A percentile compares a stretch with the other conserved stretches of the same genome.
phyloP scores from a whole-genome alignment of 2,797 vertebrate species.

The Rhinophrynus dorsalis region DNA sequence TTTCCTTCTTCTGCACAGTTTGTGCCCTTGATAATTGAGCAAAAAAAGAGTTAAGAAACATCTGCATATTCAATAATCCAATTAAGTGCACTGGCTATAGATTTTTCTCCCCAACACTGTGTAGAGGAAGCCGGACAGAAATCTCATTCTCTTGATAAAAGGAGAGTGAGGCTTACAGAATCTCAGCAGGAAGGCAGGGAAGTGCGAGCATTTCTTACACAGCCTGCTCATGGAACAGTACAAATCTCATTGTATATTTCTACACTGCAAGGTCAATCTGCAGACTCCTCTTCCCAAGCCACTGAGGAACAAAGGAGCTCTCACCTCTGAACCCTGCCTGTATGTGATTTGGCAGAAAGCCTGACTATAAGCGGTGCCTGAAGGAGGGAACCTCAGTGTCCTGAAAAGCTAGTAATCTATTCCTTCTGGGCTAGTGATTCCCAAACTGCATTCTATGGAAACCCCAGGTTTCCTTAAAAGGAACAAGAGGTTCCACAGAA shows the following conservation, averaged over 20 bases:
- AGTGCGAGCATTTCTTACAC: conserved; percentile 23
- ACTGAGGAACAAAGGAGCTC: conserved; percentile 26
- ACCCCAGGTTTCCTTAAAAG: too few relatives aligned
- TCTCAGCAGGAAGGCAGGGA: conserved; percentile 33
- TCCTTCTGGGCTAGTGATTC: too few relatives aligned
- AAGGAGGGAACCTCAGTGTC: conserved; percentile 2
- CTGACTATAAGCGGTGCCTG: background rate
- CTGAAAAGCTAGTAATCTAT: too few relatives aligned
- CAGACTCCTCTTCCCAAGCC: conserved; percentile 35
- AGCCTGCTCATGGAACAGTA: conserved; percentile 29
- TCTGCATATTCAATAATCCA: conserved; percentile 49
- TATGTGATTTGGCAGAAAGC: conserved; percentile 4
- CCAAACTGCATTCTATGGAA: too few relatives aligned
- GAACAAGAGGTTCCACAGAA: too few relatives aligned
- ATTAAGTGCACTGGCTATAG: conserved; percentile 48
- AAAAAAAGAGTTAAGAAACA: conserved; percentile 27
- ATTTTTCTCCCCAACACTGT: conserved; percentile 33
- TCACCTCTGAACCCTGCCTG: conserved; percentile 20
- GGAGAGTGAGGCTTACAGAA: conserved; percentile 37
- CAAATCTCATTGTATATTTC: conserved; percentile 39
- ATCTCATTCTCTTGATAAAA: conserved; percentile 44
- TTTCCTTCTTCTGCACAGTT: too few relatives aligned
- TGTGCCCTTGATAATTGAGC: too few relatives aligned
- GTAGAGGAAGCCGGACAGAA: conserved; percentile 38
- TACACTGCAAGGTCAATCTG: conserved; percentile 35